Conservation (phyloP, 2,888 invertebrate genomes). For the Priocnemis perturbator region DNA sequence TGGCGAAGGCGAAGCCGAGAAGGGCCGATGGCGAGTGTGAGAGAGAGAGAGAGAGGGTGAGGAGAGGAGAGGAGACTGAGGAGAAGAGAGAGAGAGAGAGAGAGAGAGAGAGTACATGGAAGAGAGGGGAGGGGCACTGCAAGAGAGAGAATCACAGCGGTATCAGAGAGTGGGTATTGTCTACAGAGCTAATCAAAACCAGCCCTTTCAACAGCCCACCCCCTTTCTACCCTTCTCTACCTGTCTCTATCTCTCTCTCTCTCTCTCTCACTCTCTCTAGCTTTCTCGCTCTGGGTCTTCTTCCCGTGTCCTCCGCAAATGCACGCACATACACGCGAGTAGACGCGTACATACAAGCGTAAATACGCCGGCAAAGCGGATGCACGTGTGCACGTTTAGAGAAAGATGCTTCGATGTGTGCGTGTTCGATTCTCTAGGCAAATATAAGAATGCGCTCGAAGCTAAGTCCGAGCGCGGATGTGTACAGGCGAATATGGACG, state of each 20-base stretch:
- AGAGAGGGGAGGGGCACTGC: conserved; percentile 30
- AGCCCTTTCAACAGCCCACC: conserved; percentile 73
- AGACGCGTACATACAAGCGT: not conserved
- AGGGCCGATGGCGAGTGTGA: conserved; percentile 32
- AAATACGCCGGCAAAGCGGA: not conserved
- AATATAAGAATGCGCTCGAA: conserved; percentile 46
- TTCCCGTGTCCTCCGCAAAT: conserved; percentile 11
- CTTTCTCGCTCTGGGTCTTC: conserved; percentile 18
- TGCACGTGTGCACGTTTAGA: not conserved
- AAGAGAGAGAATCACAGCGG: conserved; percentile 62
- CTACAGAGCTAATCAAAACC: conserved; percentile 75
- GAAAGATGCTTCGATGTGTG: conserved; percentile 14
- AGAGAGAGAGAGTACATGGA: conserved; percentile 29
- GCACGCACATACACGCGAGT: conserved; percentile 4
- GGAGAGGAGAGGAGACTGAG: conserved; percentile 39
- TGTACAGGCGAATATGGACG: too few species aligned
- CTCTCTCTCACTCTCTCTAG: conserved; percentile 20
- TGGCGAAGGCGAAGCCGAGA: conserved; percentile 57
- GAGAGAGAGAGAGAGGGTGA: conserved; percentile 27
- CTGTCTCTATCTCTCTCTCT: conserved; percentile 18
- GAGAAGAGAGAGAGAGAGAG: conserved; percentile 33
- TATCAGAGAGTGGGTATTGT: conserved; percentile 73
- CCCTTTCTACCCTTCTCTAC: conserved; percentile 40
- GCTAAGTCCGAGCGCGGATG: conserved; percentile 38
- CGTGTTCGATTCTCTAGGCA: conserved; percentile 5